These are phyloP conservation scores for Tympanoctomys barrerae DNA, from an alignment of 2,797 vertebrate species.

Conservation along the genomic window DNA sequence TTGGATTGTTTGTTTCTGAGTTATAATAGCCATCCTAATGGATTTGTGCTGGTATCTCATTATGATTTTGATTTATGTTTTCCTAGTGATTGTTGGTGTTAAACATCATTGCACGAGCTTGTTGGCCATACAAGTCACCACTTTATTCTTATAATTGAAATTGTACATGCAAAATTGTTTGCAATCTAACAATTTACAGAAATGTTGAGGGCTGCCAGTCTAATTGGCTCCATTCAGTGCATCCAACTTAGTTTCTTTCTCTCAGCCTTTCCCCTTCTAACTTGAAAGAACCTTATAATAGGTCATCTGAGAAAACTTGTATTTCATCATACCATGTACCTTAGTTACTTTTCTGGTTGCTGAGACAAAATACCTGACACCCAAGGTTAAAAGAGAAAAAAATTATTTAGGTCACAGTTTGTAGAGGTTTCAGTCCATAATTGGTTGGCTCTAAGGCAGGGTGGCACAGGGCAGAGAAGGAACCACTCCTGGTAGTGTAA, in stretches of 20 bases:
- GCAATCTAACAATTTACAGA: not conserved
- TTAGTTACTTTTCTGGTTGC: not conserved
- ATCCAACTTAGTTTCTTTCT: not conserved
- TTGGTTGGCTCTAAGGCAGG: not conserved
- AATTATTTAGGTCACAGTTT: not conserved
- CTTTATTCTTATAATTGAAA: not conserved
- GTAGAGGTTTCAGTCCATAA: not conserved
- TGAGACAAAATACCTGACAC: not conserved
- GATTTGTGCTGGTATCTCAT: not conserved
- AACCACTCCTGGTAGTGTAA: not conserved
- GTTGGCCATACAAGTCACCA: not conserved
- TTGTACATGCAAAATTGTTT: not conserved
- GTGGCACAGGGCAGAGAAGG: too few relatives aligned
- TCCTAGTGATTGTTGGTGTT: not conserved
- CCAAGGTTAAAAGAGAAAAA: not conserved
- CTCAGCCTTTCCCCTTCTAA: not conserved
- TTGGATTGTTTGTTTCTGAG: not conserved
- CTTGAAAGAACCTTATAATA: not conserved
- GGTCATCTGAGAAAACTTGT: not conserved
- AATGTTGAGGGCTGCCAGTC: not conserved
- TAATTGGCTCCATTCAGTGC: not conserved
- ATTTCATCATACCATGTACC: not conserved
- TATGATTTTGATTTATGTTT: not conserved
- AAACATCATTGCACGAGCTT: not conserved
- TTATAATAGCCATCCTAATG: not conserved